Conservation (phyloP, 2,888 invertebrate genomes). For the Pharmacophagus antenor region DNA sequence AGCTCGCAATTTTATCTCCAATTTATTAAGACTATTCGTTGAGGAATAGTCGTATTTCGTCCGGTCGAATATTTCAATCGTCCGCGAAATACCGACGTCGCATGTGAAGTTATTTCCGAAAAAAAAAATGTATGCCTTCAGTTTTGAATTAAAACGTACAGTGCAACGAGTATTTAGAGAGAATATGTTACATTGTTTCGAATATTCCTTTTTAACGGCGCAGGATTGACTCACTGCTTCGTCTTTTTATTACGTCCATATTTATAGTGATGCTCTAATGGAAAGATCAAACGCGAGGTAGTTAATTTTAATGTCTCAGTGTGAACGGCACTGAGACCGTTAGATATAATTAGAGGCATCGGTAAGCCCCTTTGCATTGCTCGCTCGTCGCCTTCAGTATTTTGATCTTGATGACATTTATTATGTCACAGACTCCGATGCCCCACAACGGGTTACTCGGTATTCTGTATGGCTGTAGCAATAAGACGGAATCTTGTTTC, state of each 20-base stretch:
- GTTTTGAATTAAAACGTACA: slow-evolving; percentile 26
- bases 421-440: slow-evolving; percentile 59
- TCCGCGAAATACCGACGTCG: slow-evolving; percentile 42
- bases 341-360: slow-evolving; percentile 77
- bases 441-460: slow-evolving; percentile 31
- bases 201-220: slow-evolving; percentile 38
- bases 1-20: slow-evolving; percentile 48
- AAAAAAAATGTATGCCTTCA: slow-evolving; percentile 12
- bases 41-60: slow-evolving; percentile 48
- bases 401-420: slow-evolving; percentile 71
- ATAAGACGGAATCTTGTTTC: slow-evolving; percentile 26
- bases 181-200: slow-evolving; percentile 48
- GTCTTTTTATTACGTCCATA: slow-evolving; percentile 66
- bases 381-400: slow-evolving; percentile 54
- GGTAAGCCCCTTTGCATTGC: slow-evolving; percentile 56
- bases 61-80: slow-evolving; percentile 47
- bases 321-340: slow-evolving; percentile 65
- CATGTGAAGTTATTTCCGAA: slow-evolving; percentile 34
- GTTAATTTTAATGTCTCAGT: slow-evolving; percentile 79
- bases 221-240: slow-evolving; percentile 64
- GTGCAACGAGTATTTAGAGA: slow-evolving; percentile 9
- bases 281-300: slow-evolving; percentile 77
- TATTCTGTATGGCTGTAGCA: slow-evolving; percentile 20
- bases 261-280: slow-evolving; percentile 75
- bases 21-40: slow-evolving; percentile 55